These are phyloP conservation scores for Catharus minimus DNA, from an alignment of 2,113 vertebrate species.

Conservation along the genomic window DNA sequence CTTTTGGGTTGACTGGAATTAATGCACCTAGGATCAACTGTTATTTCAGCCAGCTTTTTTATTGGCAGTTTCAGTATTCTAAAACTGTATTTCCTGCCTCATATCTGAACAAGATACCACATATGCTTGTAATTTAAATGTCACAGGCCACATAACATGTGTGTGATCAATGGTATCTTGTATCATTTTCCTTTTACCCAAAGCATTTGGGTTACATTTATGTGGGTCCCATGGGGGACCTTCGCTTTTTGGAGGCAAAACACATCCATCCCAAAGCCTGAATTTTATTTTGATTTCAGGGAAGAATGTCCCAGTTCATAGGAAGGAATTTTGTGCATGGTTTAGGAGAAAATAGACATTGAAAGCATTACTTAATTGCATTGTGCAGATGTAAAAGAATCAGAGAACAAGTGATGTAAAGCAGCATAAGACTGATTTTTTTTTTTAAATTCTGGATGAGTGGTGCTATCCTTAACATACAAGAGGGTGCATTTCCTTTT, in stretches of 20 bases:
- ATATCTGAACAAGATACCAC: conserved; percentile 33
- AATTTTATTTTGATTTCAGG: background rate
- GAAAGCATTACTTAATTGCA: background rate
- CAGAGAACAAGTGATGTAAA: background rate
- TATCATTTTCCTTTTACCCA: background rate
- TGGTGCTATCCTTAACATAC: background rate
- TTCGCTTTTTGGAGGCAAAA: background rate
- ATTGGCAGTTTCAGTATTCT: conserved; percentile 8
- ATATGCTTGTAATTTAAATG: conserved; percentile 59
- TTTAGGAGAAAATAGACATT: background rate
- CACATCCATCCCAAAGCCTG: background rate
- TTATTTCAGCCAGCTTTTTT: background rate
- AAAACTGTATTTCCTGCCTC: conserved; percentile 67
- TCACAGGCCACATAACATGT: background rate
- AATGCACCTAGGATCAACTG: background rate
- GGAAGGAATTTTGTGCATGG: background rate
- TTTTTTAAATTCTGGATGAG: background rate
- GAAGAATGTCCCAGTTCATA: background rate
- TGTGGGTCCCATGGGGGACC: background rate
- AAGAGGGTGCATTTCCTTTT: background rate
- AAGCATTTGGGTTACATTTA: background rate
- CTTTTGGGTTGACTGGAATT: background rate
- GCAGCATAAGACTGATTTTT: background rate
- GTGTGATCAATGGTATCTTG: background rate
- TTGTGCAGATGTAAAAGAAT: background rate